These are phyloP conservation scores for Lucilia sericata DNA, from an alignment of 1,140 invertebrate species.

Conservation along the genomic window DNA sequence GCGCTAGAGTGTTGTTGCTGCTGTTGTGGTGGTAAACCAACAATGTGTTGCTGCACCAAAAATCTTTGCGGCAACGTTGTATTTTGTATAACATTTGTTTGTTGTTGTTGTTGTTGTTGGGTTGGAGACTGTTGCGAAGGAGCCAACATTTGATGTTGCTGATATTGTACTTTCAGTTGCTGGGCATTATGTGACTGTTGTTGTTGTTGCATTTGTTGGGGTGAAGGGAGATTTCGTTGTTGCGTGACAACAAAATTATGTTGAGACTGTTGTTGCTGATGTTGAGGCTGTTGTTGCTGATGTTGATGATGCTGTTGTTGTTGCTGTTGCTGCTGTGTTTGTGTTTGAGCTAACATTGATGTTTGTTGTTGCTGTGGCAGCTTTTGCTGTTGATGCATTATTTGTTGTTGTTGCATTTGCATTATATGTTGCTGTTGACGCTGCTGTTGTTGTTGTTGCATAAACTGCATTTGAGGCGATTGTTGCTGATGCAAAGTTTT, in stretches of 20 bases:
- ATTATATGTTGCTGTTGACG: constrained; percentile 47
- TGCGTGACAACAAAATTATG: neutral
- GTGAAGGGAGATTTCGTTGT: neutral
- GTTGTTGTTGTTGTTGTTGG: constrained; percentile 42
- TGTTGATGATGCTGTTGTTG: constrained; percentile 51
- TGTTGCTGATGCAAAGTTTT: constrained; percentile 51
- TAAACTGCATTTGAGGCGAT: constrained; percentile 52
- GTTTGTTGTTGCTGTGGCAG: constrained; percentile 36
- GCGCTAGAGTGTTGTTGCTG: neutral
- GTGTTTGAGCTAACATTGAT: neutral
- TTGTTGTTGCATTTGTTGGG: constrained; percentile 31
- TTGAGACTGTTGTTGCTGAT: constrained; percentile 45
- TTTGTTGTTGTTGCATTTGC: constrained; percentile 49
- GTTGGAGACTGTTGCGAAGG: constrained; percentile 48
- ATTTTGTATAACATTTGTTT: constrained; percentile 60
- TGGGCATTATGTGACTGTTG: constrained; percentile 49
- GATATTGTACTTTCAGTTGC: constrained; percentile 51
- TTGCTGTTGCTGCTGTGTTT: constrained; percentile 42
- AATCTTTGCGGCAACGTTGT: constrained; percentile 53
- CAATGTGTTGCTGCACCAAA: constrained; percentile 62
- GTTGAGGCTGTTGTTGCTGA: constrained; percentile 51
- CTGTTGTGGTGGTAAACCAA: constrained; percentile 40
- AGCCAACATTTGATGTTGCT: constrained; percentile 46
- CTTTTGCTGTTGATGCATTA: neutral
- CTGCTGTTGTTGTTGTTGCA: constrained; percentile 56